Percentiles rank a stretch among this genome's conserved stretches.
phyloP scores from a whole-genome alignment of 2,888 invertebrate species.

The Leucophenga maculata region DNA sequence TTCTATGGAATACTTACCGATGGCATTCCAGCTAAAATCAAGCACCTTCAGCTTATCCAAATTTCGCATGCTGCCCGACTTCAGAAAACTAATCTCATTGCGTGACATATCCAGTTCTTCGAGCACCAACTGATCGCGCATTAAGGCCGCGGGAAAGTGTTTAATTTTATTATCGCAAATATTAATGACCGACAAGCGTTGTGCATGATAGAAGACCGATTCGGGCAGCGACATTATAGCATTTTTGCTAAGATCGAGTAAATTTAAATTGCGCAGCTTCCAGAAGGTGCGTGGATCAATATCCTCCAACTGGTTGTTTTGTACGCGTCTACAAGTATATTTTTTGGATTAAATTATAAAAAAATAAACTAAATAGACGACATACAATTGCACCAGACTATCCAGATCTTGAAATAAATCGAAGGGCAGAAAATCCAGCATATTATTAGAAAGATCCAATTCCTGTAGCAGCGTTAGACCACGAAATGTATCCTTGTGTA shows the following conservation, averaged over 20 bases:
- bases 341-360: too few relatives aligned
- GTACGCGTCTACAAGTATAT: conserved; percentile 73
- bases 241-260: conserved; percentile 78
- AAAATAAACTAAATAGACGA: conserved; percentile 42
- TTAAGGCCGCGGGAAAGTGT: conserved; percentile 73
- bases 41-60: conserved; percentile 74
- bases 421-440: conserved; percentile 76
- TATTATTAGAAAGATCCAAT: conserved; percentile 80
- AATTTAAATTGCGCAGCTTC: conserved; percentile 75
- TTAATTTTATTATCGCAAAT: conserved; percentile 72
- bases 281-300: conserved; percentile 73
- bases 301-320: conserved; percentile 76
- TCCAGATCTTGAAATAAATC: conserved; percentile 77
- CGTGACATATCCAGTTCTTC: conserved; percentile 79
- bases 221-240: conserved; percentile 73
- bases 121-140: conserved; percentile 74
- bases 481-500: conserved; percentile 78
- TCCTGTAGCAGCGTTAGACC: conserved; percentile 76
- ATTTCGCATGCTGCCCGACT: conserved; percentile 73
- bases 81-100: conserved; percentile 75
- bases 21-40: conserved; percentile 78
- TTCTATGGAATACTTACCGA: conserved; percentile 59
- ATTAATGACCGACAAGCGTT: conserved; percentile 68
- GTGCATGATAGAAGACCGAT: conserved; percentile 74
- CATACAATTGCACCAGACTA: conserved; percentile 77